phyloP scores from a whole-genome alignment of 2,797 vertebrate species.

The Trachurus trachurus region DNA sequence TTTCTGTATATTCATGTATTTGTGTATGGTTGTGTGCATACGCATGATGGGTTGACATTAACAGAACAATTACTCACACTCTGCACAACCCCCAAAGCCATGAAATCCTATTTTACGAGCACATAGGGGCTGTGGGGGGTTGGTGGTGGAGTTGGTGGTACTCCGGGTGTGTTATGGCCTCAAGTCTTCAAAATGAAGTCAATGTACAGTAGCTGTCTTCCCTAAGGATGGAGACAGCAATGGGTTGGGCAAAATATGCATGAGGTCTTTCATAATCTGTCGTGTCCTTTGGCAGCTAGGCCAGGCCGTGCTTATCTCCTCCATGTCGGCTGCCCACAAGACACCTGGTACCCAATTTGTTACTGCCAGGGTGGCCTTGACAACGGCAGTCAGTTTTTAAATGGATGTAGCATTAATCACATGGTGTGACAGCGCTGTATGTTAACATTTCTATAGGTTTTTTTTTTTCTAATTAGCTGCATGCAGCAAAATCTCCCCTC shows the following conservation, averaged over 20 bases:
- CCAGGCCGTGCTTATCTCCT: slow-evolving; percentile 65
- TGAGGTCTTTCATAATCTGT: slow-evolving; percentile 67
- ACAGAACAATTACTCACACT: slow-evolving; percentile 42
- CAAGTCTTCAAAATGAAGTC: slow-evolving; percentile 34
- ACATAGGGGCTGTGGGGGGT: slow-evolving; percentile 12
- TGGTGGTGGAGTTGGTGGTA: not conserved
- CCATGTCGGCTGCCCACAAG: slow-evolving; percentile 58
- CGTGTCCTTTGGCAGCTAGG: slow-evolving; percentile 70
- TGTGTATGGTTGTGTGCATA: slow-evolving; percentile 7
- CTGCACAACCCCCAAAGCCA: slow-evolving; percentile 45
- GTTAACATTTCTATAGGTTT: slow-evolving; percentile 40
- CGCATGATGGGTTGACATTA: slow-evolving; percentile 29
- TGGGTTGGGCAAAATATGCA: slow-evolving; percentile 60
- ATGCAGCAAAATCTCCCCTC: slow-evolving; percentile 27
- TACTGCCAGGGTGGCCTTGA: slow-evolving; percentile 60
- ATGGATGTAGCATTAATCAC: slow-evolving; percentile 59
- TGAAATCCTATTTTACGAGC: slow-evolving; percentile 61
- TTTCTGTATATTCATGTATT: slow-evolving; percentile 26
- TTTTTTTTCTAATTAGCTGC: slow-evolving; percentile 43
- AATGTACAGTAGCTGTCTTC: slow-evolving; percentile 32
- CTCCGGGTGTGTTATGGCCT: slow-evolving; percentile 8
- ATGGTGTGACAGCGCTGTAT: slow-evolving; percentile 40
- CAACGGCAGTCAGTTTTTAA: slow-evolving; percentile 55
- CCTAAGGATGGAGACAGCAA: slow-evolving; percentile 41
- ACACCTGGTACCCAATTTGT: slow-evolving; percentile 75